These are phyloP conservation scores for Phylloscopus trochiloides DNA, from an alignment of 2,113 vertebrate genomes.

Conservation along the genomic window DNA sequence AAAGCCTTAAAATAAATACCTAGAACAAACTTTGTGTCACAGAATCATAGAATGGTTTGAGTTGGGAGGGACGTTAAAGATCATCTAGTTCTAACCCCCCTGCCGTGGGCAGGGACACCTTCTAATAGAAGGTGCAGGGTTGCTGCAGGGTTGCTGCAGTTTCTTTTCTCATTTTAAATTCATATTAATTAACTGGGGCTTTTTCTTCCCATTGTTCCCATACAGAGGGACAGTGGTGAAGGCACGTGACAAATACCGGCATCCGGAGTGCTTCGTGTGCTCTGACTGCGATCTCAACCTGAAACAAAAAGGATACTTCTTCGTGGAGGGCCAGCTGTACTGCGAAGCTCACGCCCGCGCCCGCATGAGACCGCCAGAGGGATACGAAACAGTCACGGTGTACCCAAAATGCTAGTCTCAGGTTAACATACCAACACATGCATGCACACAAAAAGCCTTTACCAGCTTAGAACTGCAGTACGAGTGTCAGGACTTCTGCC, in stretches of 20 bases:
- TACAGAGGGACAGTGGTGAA: conserved; percentile 92
- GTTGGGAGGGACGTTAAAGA: not conserved
- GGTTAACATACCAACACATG: not conserved
- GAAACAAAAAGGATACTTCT: conserved; percentile 97
- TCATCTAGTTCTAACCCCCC: not conserved
- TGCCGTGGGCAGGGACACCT: not conserved
- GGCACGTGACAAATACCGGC: conserved; percentile 90
- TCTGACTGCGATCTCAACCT: conserved; percentile 93
- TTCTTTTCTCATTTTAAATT: not conserved
- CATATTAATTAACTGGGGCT: not conserved
- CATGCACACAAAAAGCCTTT: not conserved
- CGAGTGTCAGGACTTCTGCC: not conserved
- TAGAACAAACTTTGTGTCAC: not conserved
- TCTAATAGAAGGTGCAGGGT: not conserved
- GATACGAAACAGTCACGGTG: conserved; percentile 87
- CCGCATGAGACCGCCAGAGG: conserved; percentile 87
- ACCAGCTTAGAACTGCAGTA: conserved; percentile 29
- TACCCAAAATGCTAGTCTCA: conserved; percentile 80
- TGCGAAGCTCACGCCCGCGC: conserved; percentile 92
- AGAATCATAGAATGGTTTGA: not conserved
- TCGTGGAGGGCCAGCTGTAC: conserved; percentile 93
- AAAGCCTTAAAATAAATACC: not conserved
- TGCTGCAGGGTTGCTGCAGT: not conserved
- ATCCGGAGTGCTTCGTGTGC: conserved; percentile 95
- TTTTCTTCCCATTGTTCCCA: not conserved